Evolutionary conservation across 1,140 invertebrate genomes (phyloP).

Genomic region (Oncopodura yosiiana): DNA sequence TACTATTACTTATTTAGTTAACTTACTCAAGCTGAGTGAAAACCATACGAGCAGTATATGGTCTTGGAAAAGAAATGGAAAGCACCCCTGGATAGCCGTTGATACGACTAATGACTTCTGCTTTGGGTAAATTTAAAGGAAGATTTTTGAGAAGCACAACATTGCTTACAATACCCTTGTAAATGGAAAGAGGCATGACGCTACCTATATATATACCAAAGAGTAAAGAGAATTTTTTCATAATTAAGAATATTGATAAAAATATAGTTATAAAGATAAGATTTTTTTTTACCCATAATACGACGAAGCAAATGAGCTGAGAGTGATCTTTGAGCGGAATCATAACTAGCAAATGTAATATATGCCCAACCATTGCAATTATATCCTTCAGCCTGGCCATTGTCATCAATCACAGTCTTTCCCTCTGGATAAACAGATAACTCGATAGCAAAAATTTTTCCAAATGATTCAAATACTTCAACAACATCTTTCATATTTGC

Average conservation of each 20-base stretch:
- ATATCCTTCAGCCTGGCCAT: neutral
- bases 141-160: conserved; percentile 32
- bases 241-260: neutral
- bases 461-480: conserved; percentile 24
- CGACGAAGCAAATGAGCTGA: conserved; percentile 14
- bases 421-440: conserved; percentile 16
- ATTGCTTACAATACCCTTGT: conserved; percentile 30
- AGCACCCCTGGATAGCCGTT: conserved; percentile 26
- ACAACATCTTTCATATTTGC: conserved; percentile 24
- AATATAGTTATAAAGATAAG: conserved; percentile 3
- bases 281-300: conserved; percentile 29
- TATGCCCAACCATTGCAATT: conserved; percentile 27
- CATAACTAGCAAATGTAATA: conserved; percentile 25
- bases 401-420: neutral
- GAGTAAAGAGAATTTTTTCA: neutral
- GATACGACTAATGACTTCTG: conserved; percentile 23
- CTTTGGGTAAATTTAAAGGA: conserved; percentile 20
- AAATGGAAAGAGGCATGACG: conserved; percentile 23
- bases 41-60: conserved; percentile 24
- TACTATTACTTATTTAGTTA: neutral
- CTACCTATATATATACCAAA: conserved; percentile 18
- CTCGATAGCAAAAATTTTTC: conserved; percentile 30
- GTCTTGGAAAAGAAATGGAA: conserved; percentile 15
- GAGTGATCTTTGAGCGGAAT: conserved; percentile 25
- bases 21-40: conserved; percentile 31